Base-by-base conservation (phyloP, 2,797 vertebrate genomes). In the Paramormyrops hopkinsi region DNA sequence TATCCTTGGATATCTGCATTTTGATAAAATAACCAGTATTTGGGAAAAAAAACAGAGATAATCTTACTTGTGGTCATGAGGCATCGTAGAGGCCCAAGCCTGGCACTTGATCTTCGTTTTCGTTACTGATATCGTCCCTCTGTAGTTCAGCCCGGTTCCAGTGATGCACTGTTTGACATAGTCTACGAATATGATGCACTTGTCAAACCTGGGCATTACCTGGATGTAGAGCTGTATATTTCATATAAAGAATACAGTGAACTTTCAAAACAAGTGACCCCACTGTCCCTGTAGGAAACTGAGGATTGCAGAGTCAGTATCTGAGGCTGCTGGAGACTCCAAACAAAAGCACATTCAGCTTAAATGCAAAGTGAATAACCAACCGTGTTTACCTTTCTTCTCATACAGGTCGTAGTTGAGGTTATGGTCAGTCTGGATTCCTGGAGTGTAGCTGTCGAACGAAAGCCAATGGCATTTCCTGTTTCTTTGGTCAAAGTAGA, bases 51-150 rank as follows among this genome's bases (percentile, higher is more conserved):
- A 33, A 7, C 2, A 44, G 86, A 59, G 37, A 56, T 44, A 59
- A 19, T 94, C 97, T 97, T 97, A 99, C 98, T 97, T 97, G 96
- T 99, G 98, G 92, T 99, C 98, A 44, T 99, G 98, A 89, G 98
- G 98, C 89, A 97, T 97, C 92, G 97, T 97, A 82, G 98, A 98
- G 93, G 96, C 96, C 98, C 98, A 99, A 29, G 96, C 95, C 91
- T 99, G 98, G 94, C 98, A 99, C 86, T 92, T 95, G 90, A 98
- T 97, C 91, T 98, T 98, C 51, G 94, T 97, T 93, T 95, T 97
- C 4, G 98, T 99, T 93, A 97, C 94, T 12, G 97, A 98, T 92
- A 97, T 95, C 0, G 94, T 96, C 41, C 98, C 98, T 93, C 97
- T 98, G 92, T 99, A 99, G 92, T 95, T 97, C 91, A 97, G 95